These are phyloP conservation scores for Pipistrellus kuhlii DNA, from an alignment of 2,797 vertebrate genomes.

Conservation along the genomic window DNA sequence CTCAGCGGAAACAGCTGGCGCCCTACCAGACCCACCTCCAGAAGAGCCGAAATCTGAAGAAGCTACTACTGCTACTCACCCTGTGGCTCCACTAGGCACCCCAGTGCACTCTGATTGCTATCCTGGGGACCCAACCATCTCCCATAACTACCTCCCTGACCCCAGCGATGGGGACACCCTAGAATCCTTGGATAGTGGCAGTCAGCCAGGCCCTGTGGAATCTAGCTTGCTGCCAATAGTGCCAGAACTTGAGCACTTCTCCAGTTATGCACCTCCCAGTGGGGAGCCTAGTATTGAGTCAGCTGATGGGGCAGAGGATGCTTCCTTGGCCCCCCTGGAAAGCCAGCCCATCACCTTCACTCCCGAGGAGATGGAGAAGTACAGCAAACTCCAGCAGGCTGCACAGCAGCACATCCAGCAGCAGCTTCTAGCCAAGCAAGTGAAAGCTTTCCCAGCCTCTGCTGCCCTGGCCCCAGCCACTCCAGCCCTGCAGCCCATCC, in stretches of 20 bases:
- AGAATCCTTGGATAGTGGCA: slow-evolving; percentile 84
- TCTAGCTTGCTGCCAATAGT: slow-evolving; percentile 92
- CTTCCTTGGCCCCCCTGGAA: slow-evolving; percentile 95
- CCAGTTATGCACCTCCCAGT: slow-evolving; percentile 90
- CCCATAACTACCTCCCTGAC: slow-evolving; percentile 86
- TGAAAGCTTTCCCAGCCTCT: slow-evolving; percentile 94
- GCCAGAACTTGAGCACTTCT: slow-evolving; percentile 92
- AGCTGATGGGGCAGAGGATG: slow-evolving; percentile 86
- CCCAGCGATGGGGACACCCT: slow-evolving; percentile 78
- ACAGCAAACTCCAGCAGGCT: slow-evolving; percentile 98
- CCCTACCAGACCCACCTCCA: slow-evolving; percentile 82
- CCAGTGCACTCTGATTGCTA: slow-evolving; percentile 84
- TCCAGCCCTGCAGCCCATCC: slow-evolving; percentile 93
- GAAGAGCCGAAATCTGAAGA: slow-evolving; percentile 85
- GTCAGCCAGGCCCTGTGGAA: slow-evolving; percentile 87
- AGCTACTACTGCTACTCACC: slow-evolving; percentile 81
- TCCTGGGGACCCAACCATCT: slow-evolving; percentile 83
- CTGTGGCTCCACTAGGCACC: slow-evolving; percentile 81
- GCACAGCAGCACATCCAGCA: slow-evolving; percentile 99
- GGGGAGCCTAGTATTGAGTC: slow-evolving; percentile 92
- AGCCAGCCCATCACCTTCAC: slow-evolving; percentile 99
- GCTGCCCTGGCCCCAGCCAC: slow-evolving; percentile 91
- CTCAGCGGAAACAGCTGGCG: slow-evolving; percentile 82
- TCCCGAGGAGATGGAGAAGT: slow-evolving; percentile 99
- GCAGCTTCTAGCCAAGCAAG: slow-evolving; percentile 98